phyloP scores from a whole-genome alignment of 2,888 invertebrate species.

The Polyommatus iphigenia region DNA sequence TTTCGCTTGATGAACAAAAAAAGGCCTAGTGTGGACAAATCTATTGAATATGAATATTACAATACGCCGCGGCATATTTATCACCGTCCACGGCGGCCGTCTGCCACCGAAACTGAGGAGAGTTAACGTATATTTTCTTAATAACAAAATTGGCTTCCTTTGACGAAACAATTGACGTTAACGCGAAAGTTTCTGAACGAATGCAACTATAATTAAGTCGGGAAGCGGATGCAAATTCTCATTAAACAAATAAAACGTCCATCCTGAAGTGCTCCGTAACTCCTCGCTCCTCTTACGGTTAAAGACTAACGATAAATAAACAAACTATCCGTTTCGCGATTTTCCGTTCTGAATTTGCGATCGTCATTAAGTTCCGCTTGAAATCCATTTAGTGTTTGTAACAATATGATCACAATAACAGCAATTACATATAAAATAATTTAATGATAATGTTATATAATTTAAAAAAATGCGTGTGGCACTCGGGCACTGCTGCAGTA shows the following conservation, averaged over 20 bases:
- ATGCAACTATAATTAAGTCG: constrained; percentile 11
- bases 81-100: too few relatives aligned
- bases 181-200: not conserved
- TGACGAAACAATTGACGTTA: not conserved
- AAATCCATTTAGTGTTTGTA: not conserved
- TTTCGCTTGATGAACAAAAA: too few relatives aligned
- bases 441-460: too few relatives aligned
- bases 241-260: constrained; percentile 32
- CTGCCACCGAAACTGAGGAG: too few relatives aligned
- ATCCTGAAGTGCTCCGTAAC: constrained; percentile 15
- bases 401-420: not conserved
- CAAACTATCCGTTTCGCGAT: not conserved
- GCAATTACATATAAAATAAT: too few relatives aligned
- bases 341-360: not conserved
- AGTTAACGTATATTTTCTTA: not conserved
- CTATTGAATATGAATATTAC: too few relatives aligned
- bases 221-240: constrained; percentile 26
- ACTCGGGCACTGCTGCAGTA: too few relatives aligned
- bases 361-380: not conserved
- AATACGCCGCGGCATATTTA: too few relatives aligned
- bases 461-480: too few relatives aligned
- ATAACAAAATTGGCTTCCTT: not conserved
- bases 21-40: too few relatives aligned
- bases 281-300: not conserved
- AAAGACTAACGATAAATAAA: constrained; percentile 14